Percentiles rank a stretch among this genome's conserved stretches.
Conservation (phyloP, 2,797 vertebrate species). For the Protosalanx chinensis region DNA sequence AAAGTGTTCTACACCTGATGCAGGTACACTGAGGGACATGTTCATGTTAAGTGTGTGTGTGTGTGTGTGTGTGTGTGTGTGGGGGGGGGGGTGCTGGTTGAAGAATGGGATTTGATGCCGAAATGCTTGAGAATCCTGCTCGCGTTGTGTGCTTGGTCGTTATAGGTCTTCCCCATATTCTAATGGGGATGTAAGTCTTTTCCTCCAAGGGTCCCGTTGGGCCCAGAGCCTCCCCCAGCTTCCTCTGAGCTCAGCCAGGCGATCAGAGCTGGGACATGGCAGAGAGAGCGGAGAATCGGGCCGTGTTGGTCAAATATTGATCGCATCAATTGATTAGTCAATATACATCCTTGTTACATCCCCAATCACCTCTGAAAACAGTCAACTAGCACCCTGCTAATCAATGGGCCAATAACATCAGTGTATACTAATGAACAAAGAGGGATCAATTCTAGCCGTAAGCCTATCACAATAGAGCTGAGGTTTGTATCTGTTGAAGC, state of each 20-base stretch:
- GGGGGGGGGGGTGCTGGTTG: no score
- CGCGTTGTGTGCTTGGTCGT: constrained; percentile 16
- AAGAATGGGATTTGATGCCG: no score
- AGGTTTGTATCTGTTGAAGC: constrained; percentile 1
- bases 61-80: no score
- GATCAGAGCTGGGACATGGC: constrained; percentile 59
- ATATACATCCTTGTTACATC: constrained; percentile 97
- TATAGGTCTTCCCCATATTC: neutral
- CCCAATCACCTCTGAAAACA: constrained; percentile 88
- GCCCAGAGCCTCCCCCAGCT: neutral
- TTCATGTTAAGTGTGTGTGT: no score
- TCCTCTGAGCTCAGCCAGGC: neutral
- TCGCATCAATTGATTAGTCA: constrained; percentile 97
- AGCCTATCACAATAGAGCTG: constrained; percentile 64
- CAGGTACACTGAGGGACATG: constrained; percentile 65
- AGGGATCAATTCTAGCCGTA: constrained; percentile 64
- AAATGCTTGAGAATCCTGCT: neutral
- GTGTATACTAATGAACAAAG: constrained; percentile 75
- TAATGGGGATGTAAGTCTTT: neutral
- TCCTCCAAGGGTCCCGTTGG: neutral
- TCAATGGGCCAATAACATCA: constrained; percentile 89
- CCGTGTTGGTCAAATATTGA: constrained; percentile 90
- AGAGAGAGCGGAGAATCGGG: constrained; percentile 75
- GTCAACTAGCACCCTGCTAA: constrained; percentile 92
- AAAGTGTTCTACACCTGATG: constrained; percentile 79